Evolutionary conservation across 2,888 invertebrate genomes (phyloP).

Genomic region (Cerastis leucographa): DNA sequence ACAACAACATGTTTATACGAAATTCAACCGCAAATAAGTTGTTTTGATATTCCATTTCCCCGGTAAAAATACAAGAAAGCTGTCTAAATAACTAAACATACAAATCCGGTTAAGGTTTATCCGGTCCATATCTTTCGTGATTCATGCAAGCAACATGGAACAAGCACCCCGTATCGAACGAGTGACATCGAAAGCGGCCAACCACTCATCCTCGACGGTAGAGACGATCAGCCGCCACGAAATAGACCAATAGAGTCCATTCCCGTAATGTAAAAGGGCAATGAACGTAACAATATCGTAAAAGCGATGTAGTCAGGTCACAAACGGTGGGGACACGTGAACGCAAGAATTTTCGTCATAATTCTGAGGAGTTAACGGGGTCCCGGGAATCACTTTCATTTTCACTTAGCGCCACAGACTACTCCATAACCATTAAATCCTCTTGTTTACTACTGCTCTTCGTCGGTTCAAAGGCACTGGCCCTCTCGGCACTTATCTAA

Average conservation of each 20-base stretch:
- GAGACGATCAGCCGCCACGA: conserved; percentile 60
- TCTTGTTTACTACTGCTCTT: conserved; percentile 81
- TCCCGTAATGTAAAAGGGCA: conserved; percentile 73
- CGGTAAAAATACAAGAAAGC: conserved; percentile 26
- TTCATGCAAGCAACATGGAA: conserved; percentile 32
- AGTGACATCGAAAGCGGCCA: conserved; percentile 45
- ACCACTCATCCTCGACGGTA: conserved; percentile 60
- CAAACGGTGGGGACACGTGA: conserved; percentile 73
- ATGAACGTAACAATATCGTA: conserved; percentile 77
- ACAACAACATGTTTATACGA: neutral
- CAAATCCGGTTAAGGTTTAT: conserved; percentile 23
- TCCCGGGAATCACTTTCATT: conserved; percentile 85
- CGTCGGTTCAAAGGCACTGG: conserved; percentile 71
- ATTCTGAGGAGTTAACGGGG: conserved; percentile 80
- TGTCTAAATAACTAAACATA: conserved; percentile 33
- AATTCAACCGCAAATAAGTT: conserved; percentile 14
- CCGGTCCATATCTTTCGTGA: conserved; percentile 31
- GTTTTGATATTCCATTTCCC: conserved; percentile 11
- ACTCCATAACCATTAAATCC: conserved; percentile 85
- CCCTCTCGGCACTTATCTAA: conserved; percentile 76
- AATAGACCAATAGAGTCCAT: conserved; percentile 68
- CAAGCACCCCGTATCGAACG: conserved; percentile 42
- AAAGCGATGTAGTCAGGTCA: conserved; percentile 71
- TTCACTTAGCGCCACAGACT: conserved; percentile 85
- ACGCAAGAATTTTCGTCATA: conserved; percentile 79